Evolutionary conservation across 1,140 invertebrate genomes (phyloP), one percentile per base, ranked within the genome.

Genomic region (Brevipalpus yothersi): DNA sequence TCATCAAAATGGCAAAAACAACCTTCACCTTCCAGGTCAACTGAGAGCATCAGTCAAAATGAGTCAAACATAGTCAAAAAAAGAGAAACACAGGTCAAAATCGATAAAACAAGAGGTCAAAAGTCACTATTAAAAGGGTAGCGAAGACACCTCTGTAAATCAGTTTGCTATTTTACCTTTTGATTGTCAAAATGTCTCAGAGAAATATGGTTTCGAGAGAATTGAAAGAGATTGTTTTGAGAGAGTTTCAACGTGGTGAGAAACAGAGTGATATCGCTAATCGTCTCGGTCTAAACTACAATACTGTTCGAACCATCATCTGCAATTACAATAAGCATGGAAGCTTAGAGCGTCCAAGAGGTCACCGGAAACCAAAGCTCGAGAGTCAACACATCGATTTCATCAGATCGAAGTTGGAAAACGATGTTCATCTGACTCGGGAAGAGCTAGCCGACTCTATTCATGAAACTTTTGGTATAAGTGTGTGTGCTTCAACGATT

Each of bases 231-330:
- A 7, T 49, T 8, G 19, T 49, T 49, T n/a, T 49, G 5, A 7
- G 19, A 15, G 4, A 15, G 19, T 49, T 49, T 15, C 5, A 15
- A 7, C 13, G 19, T 9, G 45, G 45, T 7, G 45, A 8, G 13
- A 49, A 49, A 49, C 15, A n/a, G 15, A 49, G 19, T 5, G 5
- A 4, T 9, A 49, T 49, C 5, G 19, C 13, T 49, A 17, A 49
- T 49, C 19, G 13, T 15, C 45, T 49, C 15, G 15, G 19, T 5
- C 77, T 76, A 64, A 82, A 82, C 66, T 79, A 81, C 59, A 80
- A 81, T 69, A 79, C 82, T 1, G 66, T 83, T 31, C 72, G 76
- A 58, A 72, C 81, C 59, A 80, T 84, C 0, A 77, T 80, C 11
- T 82, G 85, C 5, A 7, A 17, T 4, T 49, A 49, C 19, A 7